Evolutionary conservation across 2,888 invertebrate species (phyloP).

Genomic region (Resseliella maxima): DNA sequence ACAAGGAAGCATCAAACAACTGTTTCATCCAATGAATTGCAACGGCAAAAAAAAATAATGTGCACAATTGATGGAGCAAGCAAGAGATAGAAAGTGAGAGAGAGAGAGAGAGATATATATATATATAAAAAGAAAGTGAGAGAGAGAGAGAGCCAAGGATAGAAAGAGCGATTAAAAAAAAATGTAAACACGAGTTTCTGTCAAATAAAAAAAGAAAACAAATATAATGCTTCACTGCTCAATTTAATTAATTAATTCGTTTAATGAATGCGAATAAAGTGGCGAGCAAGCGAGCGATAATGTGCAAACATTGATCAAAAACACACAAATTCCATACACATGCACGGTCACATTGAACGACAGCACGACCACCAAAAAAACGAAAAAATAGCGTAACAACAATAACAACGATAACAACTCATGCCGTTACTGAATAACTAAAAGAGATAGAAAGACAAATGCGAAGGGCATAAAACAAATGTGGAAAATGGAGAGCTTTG

Average conservation of each 20-base stretch:
- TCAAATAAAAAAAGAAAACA: slow-evolving; percentile 32
- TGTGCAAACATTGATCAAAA: slow-evolving; percentile 55
- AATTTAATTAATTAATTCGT: slow-evolving; percentile 55
- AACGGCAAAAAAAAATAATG: too few species aligned
- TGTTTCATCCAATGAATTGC: background rate
- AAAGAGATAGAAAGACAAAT: too few species aligned
- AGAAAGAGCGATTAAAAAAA: background rate
- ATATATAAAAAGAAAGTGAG: background rate
- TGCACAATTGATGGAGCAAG: too few species aligned
- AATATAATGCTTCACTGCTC: slow-evolving; percentile 55
- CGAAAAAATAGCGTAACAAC: background rate
- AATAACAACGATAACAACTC: background rate
- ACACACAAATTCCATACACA: slow-evolving; percentile 26
- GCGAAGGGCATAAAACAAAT: background rate
- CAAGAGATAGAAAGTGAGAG: too few species aligned
- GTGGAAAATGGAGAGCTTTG: background rate
- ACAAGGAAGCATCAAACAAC: background rate
- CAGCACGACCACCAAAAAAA: too few species aligned
- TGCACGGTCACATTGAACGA: background rate
- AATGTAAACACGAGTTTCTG: slow-evolving; percentile 42
- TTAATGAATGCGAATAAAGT: slow-evolving; percentile 53
- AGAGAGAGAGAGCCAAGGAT: background rate
- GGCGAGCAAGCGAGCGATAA: slow-evolving; percentile 46
- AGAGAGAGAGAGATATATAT: background rate
- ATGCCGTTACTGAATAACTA: background rate